A percentile compares a stretch with the other conserved stretches of the same genome.
These are phyloP conservation scores for Phenganax stokvisi DNA, from an alignment of 92 coral and sea anemone species.

Conservation along the genomic window DNA sequence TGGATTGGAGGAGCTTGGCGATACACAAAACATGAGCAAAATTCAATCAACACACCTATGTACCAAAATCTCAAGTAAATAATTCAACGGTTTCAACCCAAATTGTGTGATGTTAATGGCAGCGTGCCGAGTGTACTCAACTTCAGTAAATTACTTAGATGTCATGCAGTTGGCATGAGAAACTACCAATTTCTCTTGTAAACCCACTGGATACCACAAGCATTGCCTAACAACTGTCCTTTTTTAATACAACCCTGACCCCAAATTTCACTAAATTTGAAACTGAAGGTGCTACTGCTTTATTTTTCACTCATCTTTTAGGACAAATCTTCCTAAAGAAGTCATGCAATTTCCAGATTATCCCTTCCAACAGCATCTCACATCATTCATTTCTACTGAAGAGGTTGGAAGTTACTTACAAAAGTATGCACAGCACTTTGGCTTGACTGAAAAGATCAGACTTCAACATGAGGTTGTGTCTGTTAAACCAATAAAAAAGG, in stretches of 20 bases:
- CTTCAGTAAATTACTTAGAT: no score
- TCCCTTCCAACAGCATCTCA: slow-evolving; percentile 62
- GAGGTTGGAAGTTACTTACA: slow-evolving; percentile 61
- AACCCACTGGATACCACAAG: no score
- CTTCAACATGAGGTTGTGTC: slow-evolving; percentile 55
- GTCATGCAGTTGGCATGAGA: no score
- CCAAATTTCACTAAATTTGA: background rate
- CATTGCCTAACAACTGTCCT: no score
- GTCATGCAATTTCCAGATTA: slow-evolving; percentile 83
- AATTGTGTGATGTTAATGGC: no score
- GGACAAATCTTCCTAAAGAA: slow-evolving; percentile 81
- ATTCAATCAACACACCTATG: slow-evolving; percentile 60
- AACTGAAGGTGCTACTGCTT: background rate
- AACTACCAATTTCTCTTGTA: no score
- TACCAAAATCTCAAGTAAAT: slow-evolving; percentile 66
- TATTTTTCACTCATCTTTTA: slow-evolving; percentile 16
- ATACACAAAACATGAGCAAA: slow-evolving; percentile 50
- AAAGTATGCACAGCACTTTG: slow-evolving; percentile 64
- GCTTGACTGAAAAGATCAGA: slow-evolving; percentile 49
- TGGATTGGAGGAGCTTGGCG: slow-evolving; percentile 74
- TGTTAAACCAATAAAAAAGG: slow-evolving; percentile 50
- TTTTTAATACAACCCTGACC: no score
- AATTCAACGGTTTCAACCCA: no score
- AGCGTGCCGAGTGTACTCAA: no score
- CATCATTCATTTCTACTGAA: slow-evolving; percentile 51